Percentiles rank a stretch among this genome's conserved stretches.
phyloP scores from a whole-genome alignment of 2,888 invertebrate species.

The Thecocarcelia acutangulata region DNA sequence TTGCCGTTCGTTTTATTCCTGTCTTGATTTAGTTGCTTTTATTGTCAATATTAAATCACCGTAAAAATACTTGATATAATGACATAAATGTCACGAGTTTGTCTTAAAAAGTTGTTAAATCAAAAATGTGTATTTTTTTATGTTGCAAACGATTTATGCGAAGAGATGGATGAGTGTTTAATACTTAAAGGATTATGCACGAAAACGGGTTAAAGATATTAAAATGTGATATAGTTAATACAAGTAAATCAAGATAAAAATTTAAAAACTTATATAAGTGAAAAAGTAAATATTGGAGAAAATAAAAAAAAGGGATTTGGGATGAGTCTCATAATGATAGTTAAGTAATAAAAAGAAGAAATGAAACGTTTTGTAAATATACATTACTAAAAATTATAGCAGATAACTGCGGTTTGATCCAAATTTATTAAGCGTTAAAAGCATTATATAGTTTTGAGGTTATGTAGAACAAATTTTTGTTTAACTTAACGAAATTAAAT shows the following conservation, averaged over 20 bases:
- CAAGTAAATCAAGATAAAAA: not conserved
- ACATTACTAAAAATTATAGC: not conserved
- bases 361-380: too few species aligned
- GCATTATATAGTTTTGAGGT: too few species aligned
- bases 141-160: slow-evolving; percentile 19
- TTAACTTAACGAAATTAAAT: not conserved
- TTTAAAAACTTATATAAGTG: not conserved
- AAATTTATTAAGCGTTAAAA: too few species aligned
- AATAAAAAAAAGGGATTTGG: not conserved
- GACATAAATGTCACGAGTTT: slow-evolving; percentile 54
- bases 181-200: slow-evolving; percentile 24
- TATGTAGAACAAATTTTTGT: not conserved
- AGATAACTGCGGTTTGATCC: too few species aligned
- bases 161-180: slow-evolving; percentile 3
- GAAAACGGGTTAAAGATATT: not conserved
- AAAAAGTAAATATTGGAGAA: not conserved
- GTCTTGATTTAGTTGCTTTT: slow-evolving; percentile 33
- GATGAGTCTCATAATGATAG: too few species aligned
- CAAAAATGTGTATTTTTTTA: slow-evolving; percentile 7
- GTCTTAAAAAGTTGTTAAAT: slow-evolving; percentile 50
- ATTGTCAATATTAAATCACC: slow-evolving; percentile 49
- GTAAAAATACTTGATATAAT: slow-evolving; percentile 44
- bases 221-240: not conserved
- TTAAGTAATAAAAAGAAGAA: not conserved
- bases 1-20: not conserved